Evolutionary conservation across 2,888 invertebrate species (phyloP), one percentile per base, ranked within the genome.

Genomic region (Chrysomela aeneicollis): DNA sequence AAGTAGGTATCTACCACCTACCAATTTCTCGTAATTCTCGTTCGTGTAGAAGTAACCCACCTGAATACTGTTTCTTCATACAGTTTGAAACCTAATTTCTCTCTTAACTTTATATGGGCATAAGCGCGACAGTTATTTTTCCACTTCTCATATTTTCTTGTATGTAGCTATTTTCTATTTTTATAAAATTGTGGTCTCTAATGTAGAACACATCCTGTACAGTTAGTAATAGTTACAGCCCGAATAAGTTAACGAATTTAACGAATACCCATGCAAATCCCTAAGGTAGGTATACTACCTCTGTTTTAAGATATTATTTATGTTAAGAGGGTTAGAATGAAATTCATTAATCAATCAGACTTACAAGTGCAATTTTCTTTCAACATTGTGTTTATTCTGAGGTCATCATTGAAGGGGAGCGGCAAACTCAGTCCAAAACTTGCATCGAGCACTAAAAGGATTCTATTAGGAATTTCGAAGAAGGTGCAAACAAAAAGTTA

Each of bases 321-420:
- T 42, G 15, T 9, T 35, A 35, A 35, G n/a, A n/a, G n/a, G 1
- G 15, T 42, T 42, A 42, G 6, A 42, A 42, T 42, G 2, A 10
- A 35, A 35, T 10, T 35, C 6, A 42, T 10, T 35, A 9, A 35
- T 42, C 42, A 15, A 42, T 10, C 12, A 35, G 35, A 42, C 42
- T 42, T 42, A 42, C 42, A 42, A 42, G 15, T 42, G 42, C 42
- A 42, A 42, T 42, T 42, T 42, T 42, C 42, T 42, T 42, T 42
- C 42, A 42, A 15, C 42, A 42, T 42, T 42, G 42, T 35, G 35
- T 42, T 42, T 42, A 42, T 42, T 42, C n/a, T 42, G 42, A 42
- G 12, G 42, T 15, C 42, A 42, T 42, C 42, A 15, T 42, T n/a
- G 42, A 42, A n/a, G 42, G 42, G 42, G 42, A 42, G 42, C 42